Evolutionary conservation across 2,797 vertebrate genomes (phyloP), one percentile per base, ranked within the genome.

Genomic region (Coregonus sp.): DNA sequence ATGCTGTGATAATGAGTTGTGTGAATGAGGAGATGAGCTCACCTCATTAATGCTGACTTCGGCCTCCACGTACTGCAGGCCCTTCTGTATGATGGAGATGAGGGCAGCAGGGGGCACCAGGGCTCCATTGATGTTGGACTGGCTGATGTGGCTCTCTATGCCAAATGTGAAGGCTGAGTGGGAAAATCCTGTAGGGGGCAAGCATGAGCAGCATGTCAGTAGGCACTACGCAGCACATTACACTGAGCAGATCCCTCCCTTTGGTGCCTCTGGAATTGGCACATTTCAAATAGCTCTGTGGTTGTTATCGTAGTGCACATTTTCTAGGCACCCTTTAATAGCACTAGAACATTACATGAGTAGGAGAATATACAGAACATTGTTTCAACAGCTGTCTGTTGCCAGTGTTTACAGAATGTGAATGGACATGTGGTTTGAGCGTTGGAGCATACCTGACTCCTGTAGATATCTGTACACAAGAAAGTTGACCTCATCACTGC

Each of bases 401-500:
- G 9, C 9, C 40, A 47, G 40, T 47, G 9, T 47, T 11, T 47
- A 47, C 40, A 11, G 40, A 47, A 47, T 47, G 40, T 12, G 40
- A 47, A 47, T 12, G 9, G 40, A 33, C 7, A 29, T 33, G 66
- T 15, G 14, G 15, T 15, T 33, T 4, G 31, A 7, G 12, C 5
- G 5, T 15, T 33, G 15, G 12, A 68, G 3, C 25, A 71, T 94
- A 99, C 98, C 98, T 89, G 98, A 99, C 95, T 99, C 98, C 94
- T 99, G 98, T 89, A 99, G 96, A 94, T 99, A 99, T 97, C 98
- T 97, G 96, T 99, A 99, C 94, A 99, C 98, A 95, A 99, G 93
- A 95, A 99, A 99, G 95, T 99, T 99, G 94, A 99, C 98, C 95
- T 99, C 98, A 99, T 99, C 98, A 91, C 98, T 99, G 96, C 97